Evolutionary conservation across 2,888 invertebrate genomes (phyloP), one percentile per base, ranked within the genome.

Genomic region (Pollenia angustigena): DNA sequence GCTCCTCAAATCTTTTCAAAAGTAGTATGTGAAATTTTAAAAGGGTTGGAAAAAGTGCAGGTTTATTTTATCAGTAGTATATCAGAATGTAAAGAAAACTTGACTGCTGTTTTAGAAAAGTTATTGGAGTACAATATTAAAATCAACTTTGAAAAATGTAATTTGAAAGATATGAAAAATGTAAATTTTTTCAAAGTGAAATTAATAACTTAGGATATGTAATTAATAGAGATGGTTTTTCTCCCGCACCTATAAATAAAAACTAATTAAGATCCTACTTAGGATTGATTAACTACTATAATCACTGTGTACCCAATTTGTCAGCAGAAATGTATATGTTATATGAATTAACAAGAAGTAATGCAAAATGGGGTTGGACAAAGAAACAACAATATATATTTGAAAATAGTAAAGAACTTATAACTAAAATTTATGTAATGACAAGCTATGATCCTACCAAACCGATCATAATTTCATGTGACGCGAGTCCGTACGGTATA

Each of bases 221-320:
- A 18, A 83, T 83, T 18, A 72, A 46, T 40, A 42, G 64, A 40
- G 44, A 64, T 12, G 83, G 78, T 12, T 56, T 66, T 48, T 42
- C 68, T 14, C 81, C 79, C 1, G 62, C 14, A 1, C 71, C 62
- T 16, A 8, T n/a, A 14, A 79, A 74, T 64, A 79, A 79, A 76
- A 54, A n/a, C 6, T 44, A 71, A 18, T 44, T 71, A 40, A 62
- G 54, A 48, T 80, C 80, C 2, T 80, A 80, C 16, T 50, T 80
- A n/a, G 80, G 72, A 12, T 64, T 81, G 71, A 46, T 88, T 16
- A 88, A 87, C 48, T 85, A 75, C 68, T 88, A 87, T 72, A 44
- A 64, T 56, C 52, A 54, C 11, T 88, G 76, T 58, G 62, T 88
- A 42, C 87, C 79, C 18, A 87, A 87, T 54, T 56, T 83, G 40